Conservation (phyloP, 1,140 invertebrate genomes). For the Cherax destructor region DNA sequence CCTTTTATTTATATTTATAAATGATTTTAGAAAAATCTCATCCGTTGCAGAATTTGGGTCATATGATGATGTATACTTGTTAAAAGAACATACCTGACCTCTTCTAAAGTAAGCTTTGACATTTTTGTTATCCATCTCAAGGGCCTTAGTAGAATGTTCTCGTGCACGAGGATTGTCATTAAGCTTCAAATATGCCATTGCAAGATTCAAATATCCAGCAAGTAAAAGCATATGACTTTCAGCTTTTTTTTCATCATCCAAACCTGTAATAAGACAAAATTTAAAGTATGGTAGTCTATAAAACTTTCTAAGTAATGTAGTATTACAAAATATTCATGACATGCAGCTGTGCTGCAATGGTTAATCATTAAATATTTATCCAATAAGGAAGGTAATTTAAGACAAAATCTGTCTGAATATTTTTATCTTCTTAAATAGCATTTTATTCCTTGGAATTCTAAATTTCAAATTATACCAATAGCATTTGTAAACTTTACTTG, state of each 20-base stretch:
- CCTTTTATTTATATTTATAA: neutral
- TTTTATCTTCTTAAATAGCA: too few species aligned
- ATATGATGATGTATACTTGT: neutral
- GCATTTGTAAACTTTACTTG: too few species aligned
- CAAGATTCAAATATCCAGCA: conserved; percentile 88
- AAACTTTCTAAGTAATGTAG: too few species aligned
- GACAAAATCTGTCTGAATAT: too few species aligned
- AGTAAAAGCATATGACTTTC: conserved; percentile 82
- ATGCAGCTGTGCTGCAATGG: too few species aligned
- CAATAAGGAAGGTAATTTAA: too few species aligned
- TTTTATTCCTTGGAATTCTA: too few species aligned
- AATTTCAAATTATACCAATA: too few species aligned
- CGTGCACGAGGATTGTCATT: conserved; percentile 85
- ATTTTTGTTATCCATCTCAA: conserved; percentile 86
- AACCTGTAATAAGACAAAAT: conserved; percentile 71
- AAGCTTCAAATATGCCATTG: conserved; percentile 90
- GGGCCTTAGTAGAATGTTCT: conserved; percentile 82
- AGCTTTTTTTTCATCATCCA: conserved; percentile 76
- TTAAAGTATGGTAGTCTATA: too few species aligned
- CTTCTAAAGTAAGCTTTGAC: conserved; percentile 93
- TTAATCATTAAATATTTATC: too few species aligned
- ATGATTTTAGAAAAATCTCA: neutral
- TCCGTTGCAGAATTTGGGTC: neutral
- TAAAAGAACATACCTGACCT: conserved; percentile 80
- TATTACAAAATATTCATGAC: too few species aligned